Evolutionary conservation across 2,888 invertebrate species (phyloP), one percentile per base, ranked within the genome.

Genomic region (Tetanocera ferruginea): DNA sequence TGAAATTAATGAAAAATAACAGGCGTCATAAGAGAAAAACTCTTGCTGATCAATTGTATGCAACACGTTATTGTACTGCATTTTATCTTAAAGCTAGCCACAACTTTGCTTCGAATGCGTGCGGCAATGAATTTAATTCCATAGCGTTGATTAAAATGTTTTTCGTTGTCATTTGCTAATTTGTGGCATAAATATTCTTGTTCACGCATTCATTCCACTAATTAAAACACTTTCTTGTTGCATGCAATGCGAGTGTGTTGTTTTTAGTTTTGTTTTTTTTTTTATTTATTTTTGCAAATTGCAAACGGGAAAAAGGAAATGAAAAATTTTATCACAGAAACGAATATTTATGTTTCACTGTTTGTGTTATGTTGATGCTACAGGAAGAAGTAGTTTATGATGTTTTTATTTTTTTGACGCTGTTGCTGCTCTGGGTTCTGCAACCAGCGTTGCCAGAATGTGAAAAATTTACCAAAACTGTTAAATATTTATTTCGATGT

Each of bases 191-290:
- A 74, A 64, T 64, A 43, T 64, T 64, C 64, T 64, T 74, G 64
- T 74, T 66, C 74, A 64, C 62, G 74, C 74, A 31, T 66, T 64
- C 64, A 51, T 28, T 74, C 31, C 52, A 64, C 74, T 74, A 74
- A 74, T 74, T 74, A 74, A 64, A 74, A 51, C 64, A 52, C 64
- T 51, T 51, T 64, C 64, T 51, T 74, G 74, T 49, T 66, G 73
- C 43, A 49, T 23, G 74, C 64, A 52, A 25, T 17, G 49, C 64
- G 64, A 19, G 55, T 34, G 19, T 28, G 52, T n/a, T 34, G n/a
- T 1, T 62, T n/a, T n/a, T n/a, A n/a, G 5, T 25, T 62, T 17
- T 25, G 19, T 19, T 31, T 25, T 11, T 11, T 19, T 66, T 66
- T 28, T 34, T 17, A 3, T 19, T 19, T 19, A 3, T 19, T 23